Evolutionary conservation across 2,888 invertebrate genomes (phyloP).

Genomic region (Cremastinae sp.): DNA sequence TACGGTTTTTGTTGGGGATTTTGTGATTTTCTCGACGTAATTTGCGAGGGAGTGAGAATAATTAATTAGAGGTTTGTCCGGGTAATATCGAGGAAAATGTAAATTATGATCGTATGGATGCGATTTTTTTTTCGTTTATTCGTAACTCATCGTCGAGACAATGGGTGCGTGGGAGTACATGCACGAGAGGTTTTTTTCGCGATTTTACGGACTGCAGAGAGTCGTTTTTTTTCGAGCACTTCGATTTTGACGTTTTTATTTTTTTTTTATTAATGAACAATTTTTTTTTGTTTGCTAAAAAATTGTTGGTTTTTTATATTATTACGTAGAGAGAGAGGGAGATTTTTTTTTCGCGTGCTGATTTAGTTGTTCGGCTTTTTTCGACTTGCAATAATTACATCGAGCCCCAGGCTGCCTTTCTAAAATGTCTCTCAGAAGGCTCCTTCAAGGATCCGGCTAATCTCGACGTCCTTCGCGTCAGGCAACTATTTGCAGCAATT

Average conservation of each 20-base stretch:
- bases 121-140: conserved; percentile 65
- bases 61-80: conserved; percentile 40
- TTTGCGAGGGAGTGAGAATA: conserved; percentile 27
- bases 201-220: conserved; percentile 15
- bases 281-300: no score
- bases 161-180: conserved; percentile 35
- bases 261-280: conserved; percentile 8
- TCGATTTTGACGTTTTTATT: not conserved
- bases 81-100: conserved; percentile 31
- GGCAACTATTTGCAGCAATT: conserved; percentile 45
- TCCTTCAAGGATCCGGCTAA: conserved; percentile 52
- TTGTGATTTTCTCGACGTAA: conserved; percentile 25
- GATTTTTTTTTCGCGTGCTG: not conserved
- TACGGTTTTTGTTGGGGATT: conserved; percentile 26
- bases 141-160: conserved; percentile 55
- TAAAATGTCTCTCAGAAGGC: conserved; percentile 39
- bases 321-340: no score
- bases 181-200: conserved; percentile 24
- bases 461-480: conserved; percentile 53
- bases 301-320: no score
- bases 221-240: not conserved
- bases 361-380: conserved; percentile 7
- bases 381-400: not conserved
- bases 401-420: conserved; percentile 47
- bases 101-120: conserved; percentile 54